Evolutionary conservation across 1,140 invertebrate genomes (phyloP).

Genomic region (Drosophila truncata): DNA sequence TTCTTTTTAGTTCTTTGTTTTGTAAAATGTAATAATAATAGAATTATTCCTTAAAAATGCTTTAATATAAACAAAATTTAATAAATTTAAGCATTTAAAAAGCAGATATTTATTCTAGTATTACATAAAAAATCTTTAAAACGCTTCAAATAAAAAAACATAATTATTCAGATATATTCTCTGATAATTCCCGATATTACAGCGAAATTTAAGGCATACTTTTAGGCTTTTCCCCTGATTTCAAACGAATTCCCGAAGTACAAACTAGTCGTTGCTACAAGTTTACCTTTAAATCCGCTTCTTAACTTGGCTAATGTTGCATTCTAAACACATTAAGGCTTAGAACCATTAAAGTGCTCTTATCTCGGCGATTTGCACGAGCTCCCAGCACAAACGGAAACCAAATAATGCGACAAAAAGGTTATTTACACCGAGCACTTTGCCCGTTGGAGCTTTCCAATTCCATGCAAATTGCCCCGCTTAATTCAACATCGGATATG

Average conservation of each 20-base stretch:
- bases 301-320: slow-evolving; percentile 41
- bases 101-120: not conserved
- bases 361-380: slow-evolving; percentile 58
- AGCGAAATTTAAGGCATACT: not conserved
- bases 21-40: no score
- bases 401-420: slow-evolving; percentile 11
- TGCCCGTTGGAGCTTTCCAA: slow-evolving; percentile 3
- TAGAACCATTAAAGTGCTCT: slow-evolving; percentile 51
- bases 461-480: slow-evolving; percentile 35
- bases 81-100: no score
- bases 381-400: slow-evolving; percentile 40
- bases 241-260: not conserved
- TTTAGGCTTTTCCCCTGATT: slow-evolving; percentile 10
- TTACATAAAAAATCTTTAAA: not conserved
- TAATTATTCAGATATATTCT: not conserved
- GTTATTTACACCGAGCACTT: slow-evolving; percentile 26
- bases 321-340: slow-evolving; percentile 68
- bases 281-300: slow-evolving; percentile 1
- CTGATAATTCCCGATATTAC: not conserved
- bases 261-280: not conserved
- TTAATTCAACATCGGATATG: slow-evolving; percentile 33
- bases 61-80: no score
- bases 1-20: not conserved
- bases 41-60: no score
- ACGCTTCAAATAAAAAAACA: no score